Conservation (phyloP, 2,113 vertebrate genomes). For the Dicaeum eximium region DNA sequence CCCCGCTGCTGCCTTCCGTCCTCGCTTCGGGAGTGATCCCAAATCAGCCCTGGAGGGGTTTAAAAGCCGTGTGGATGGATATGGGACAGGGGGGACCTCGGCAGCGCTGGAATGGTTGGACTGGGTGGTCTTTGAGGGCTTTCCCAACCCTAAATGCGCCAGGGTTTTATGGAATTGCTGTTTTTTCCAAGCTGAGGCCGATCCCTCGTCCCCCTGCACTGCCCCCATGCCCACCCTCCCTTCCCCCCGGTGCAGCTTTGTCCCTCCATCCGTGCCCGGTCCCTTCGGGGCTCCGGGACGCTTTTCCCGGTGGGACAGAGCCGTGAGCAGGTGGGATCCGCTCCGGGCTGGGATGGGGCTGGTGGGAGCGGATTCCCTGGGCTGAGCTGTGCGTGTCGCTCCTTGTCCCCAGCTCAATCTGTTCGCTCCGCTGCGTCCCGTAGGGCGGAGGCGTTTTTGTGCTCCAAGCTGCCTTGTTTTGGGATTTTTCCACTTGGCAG, state of each 20-base stretch:
- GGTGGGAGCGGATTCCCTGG: neutral
- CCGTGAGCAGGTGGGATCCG: accelerated
- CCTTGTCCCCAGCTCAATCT: neutral
- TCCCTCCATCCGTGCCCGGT: neutral
- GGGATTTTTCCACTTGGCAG: conserved; percentile 12
- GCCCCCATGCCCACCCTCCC: neutral
- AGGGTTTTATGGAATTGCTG: neutral
- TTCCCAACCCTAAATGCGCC: accelerated
- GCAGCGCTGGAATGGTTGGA: neutral
- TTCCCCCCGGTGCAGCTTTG: neutral
- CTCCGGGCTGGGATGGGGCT: accelerated
- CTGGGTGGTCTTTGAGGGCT: neutral
- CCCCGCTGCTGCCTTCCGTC: neutral
- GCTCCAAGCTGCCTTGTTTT: neutral
- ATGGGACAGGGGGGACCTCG: neutral
- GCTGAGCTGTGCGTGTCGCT: accelerated
- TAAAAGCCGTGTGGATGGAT: neutral
- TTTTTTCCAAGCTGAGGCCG: neutral
- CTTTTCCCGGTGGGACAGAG: accelerated
- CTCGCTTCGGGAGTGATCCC: accelerated
- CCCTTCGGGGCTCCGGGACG: neutral
- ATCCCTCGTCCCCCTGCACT: neutral
- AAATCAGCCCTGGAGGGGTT: accelerated
- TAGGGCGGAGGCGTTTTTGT: neutral
- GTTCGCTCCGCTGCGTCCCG: neutral